Evolutionary conservation across 2,888 invertebrate species (phyloP), one percentile per base, ranked within the genome.

Genomic region (Philereme transversata): DNA sequence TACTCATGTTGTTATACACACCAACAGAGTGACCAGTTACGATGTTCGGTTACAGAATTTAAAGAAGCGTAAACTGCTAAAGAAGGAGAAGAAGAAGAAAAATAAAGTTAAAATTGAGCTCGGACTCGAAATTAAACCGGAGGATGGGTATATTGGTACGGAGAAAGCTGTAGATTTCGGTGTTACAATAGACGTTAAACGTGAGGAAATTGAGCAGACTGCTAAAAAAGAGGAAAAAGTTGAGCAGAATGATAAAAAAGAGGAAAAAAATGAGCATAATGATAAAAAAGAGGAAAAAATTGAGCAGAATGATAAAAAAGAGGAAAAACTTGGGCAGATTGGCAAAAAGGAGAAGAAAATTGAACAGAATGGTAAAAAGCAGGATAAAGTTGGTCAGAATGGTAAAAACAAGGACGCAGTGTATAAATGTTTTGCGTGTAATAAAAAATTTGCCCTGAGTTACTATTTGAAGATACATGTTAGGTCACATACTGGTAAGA

Each of bases 391-490:
- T 22, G 22, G 1, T 22, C 22, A 22, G 8, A 70, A 58, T 41
- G 53, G 34, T 0, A 60, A 64, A 0, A 60, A 67, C 38, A n/a
- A 73, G 34, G 47, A 87, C 68, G 88, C 87, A 68, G 87, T 91
- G 10, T 92, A 88, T 48, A 90, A 91, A 71, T 92, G 91, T 67
- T 90, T 87, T 68, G 89, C 86, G 0, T 92, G 91, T 65, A 79
- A 84, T 41, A 92, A 91, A 51, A 87, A 89, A 57, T 92, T 92
- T 51, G 80, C 85, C 0, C 67, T 92, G 22, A 89, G 91, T 65
- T 92, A 92, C 61, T 92, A 92, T 64, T 76, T 92, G 48, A 87
- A 88, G 51, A 68, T 92, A 6, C 91, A 92, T 46, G 91, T 92
- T 0, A 75, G 91, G 47, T 91, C 91, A 0, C 91, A 92, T 68